These are phyloP conservation scores for Circaetus gallicus DNA, from an alignment of 2,113 vertebrate species.

Conservation along the genomic window DNA sequence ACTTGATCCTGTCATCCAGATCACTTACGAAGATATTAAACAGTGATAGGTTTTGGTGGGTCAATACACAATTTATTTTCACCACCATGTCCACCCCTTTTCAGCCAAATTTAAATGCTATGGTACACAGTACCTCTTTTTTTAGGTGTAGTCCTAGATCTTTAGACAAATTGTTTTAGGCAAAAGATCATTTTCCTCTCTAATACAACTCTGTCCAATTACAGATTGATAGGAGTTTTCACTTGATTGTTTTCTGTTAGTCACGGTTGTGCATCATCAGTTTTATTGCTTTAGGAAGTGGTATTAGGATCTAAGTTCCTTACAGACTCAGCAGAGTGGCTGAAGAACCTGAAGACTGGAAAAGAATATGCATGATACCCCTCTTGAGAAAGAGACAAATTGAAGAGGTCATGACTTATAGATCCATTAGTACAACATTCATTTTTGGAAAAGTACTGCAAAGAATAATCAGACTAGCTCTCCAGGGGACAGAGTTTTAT, in stretches of 20 bases:
- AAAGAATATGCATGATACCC: not conserved
- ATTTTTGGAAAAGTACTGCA: not conserved
- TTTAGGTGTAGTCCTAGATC: not conserved
- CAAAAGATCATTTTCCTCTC: not conserved
- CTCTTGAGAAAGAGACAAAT: not conserved
- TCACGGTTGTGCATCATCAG: not conserved
- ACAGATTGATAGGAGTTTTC: not conserved
- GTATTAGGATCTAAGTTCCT: not conserved
- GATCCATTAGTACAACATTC: not conserved
- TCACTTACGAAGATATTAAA: not conserved
- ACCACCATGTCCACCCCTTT: not conserved
- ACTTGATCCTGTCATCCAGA: not conserved
- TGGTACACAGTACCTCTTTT: not conserved
- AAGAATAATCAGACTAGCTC: not conserved
- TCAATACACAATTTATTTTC: not conserved
- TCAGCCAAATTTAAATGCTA: not conserved
- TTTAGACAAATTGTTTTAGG: not conserved
- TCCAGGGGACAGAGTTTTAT: not conserved
- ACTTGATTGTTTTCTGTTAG: not conserved
- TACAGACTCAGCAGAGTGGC: not conserved
- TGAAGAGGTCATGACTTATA: not conserved
- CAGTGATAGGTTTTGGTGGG: not conserved
- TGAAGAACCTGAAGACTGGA: not conserved
- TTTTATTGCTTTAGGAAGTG: not conserved
- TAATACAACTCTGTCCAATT: not conserved